A percentile compares a stretch with the other conserved stretches of the same genome.
Conservation (phyloP, 1,140 invertebrate genomes). For the Pseudomyrmex flavicornis region DNA sequence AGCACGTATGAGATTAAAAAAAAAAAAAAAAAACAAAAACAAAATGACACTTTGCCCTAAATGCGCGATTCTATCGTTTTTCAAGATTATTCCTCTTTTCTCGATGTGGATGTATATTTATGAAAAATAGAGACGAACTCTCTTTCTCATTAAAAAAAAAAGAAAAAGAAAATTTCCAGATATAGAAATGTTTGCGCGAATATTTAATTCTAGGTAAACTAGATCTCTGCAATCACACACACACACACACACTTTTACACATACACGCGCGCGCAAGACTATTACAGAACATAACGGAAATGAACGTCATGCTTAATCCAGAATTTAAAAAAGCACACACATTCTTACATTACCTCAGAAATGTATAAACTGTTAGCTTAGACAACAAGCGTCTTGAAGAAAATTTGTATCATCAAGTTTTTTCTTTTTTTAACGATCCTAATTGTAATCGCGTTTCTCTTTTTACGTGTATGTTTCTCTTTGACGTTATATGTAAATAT, state of each 20-base stretch:
- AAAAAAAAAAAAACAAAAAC: no score
- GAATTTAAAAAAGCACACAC: background rate
- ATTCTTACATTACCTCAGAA: slow-evolving; percentile 20
- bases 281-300: slow-evolving; percentile 12
- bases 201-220: slow-evolving; percentile 22
- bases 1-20: background rate
- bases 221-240: background rate
- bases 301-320: background rate
- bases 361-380: slow-evolving; percentile 31
- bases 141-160: background rate
- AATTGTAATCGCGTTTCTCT: slow-evolving; percentile 4
- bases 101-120: background rate
- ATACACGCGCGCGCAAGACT: background rate
- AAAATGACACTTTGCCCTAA: background rate
- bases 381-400: background rate
- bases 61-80: background rate
- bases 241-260: no score
- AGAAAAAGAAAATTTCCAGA: background rate
- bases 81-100: background rate
- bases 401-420: background rate
- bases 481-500: slow-evolving; percentile 19
- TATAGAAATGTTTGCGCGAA: slow-evolving; percentile 11
- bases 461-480: slow-evolving; percentile 13
- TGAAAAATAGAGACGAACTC: background rate
- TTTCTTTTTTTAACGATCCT: background rate